Evolutionary conservation across 1,140 invertebrate species (phyloP), one percentile per base, ranked within the genome.

Genomic region (Thalassaphorura encarpata): DNA sequence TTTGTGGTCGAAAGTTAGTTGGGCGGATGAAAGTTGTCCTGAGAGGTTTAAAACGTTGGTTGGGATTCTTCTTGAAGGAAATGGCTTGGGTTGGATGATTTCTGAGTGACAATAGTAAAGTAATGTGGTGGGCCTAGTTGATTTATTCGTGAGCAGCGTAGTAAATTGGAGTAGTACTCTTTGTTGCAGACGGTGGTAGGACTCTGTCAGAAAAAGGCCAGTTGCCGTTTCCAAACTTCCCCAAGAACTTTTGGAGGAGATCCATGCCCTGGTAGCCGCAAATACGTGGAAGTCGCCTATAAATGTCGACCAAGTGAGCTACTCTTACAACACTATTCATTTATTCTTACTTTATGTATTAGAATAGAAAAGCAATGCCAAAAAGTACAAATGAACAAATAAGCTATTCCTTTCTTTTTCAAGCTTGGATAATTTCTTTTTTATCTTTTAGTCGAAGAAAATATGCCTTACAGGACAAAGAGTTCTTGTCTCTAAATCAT

Each of bases 281-380:
- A 93, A 73, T 91, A 88, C 70, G 84, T 92, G 63, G 87, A 93
- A 74, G 84, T 94, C 24, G 86, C 87, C 56, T 95, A 89, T 75
- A 93, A 93, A 74, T 96, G 90, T 76, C 80, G 87, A 72, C 91
- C 90, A 69, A 89, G 90, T 95, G 78, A 90, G 88, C 88, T 39
- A 26, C 28, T 46, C n/a, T n/a, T n/a, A n/a, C n/a, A n/a, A n/a
- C n/a, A n/a, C n/a, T 23, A 13, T 45, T 48, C 11, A 16, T 48
- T 11, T 24, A 27, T 28, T 48, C 27, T 21, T 13, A 15, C 26
- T 48, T 8, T 5, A 3, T 52, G 24, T 52, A 40, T 52, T 40
- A 21, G 11, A 18, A 43, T 6, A 21, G 19, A 43, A 21, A 43
- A 26, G 16, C 18, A 31, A 11, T 21, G 33, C 8, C 8, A 36